Conservation (phyloP, 2,888 invertebrate genomes). For the Artemia sinica region DNA sequence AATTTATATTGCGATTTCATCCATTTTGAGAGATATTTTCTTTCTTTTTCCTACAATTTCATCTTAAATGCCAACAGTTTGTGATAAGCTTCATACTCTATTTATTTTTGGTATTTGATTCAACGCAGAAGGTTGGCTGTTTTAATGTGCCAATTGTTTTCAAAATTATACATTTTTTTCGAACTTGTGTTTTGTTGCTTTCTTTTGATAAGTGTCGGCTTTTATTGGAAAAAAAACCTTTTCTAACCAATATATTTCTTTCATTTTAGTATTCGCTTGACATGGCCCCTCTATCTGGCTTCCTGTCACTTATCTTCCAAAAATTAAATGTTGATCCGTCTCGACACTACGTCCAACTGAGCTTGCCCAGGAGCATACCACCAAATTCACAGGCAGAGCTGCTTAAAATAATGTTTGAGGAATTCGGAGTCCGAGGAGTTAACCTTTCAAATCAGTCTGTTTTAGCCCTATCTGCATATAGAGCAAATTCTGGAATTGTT, state of each 20-base stretch:
- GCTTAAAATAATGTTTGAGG: conserved; percentile 32
- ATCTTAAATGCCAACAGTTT: too few relatives aligned
- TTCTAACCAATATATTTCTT: conserved; percentile 16
- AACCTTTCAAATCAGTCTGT: conserved; percentile 39
- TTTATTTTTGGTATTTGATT: too few relatives aligned
- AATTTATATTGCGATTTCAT: too few relatives aligned
- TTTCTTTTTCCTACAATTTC: too few relatives aligned
- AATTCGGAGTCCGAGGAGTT: conserved; percentile 33
- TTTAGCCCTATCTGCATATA: conserved; percentile 40
- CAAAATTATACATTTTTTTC: too few relatives aligned
- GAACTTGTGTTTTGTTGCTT: too few relatives aligned
- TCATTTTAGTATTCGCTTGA: conserved; percentile 32
- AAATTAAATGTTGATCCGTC: conserved; percentile 35
- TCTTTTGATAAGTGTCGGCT: too few relatives aligned
- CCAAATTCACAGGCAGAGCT: conserved; percentile 33
- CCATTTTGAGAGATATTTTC: too few relatives aligned
- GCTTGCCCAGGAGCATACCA: conserved; percentile 35
- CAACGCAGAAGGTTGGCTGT: too few relatives aligned
- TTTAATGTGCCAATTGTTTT: too few relatives aligned
- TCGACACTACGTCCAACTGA: conserved; percentile 33
- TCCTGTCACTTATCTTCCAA: conserved; percentile 36
- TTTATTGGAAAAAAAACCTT: too few relatives aligned
- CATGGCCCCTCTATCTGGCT: conserved; percentile 33
- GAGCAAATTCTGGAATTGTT: conserved; percentile 40
- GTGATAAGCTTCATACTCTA: too few relatives aligned